Evolutionary conservation across 2,888 invertebrate genomes (phyloP), one percentile per base, ranked within the genome.

Genomic region (Tuta absoluta): DNA sequence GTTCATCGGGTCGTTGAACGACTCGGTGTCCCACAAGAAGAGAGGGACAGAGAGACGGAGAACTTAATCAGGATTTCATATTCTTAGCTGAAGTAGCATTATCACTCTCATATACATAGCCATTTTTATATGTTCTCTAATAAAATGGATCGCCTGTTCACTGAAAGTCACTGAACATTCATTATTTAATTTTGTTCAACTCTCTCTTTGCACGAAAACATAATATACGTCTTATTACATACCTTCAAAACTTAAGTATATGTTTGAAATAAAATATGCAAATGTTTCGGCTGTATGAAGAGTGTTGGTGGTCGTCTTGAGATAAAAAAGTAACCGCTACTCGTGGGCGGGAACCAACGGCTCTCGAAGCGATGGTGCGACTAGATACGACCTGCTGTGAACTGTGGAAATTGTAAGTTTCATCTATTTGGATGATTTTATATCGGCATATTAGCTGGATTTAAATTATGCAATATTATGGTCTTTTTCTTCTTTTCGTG

Each of bases 201-300:
- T 17, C n/a, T 24, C 56, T 17, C 5, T n/a, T n/a, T n/a, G n/a
- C n/a, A n/a, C 8, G n/a, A 56, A 28, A 17, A 33, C 33, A 19
- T 33, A 28, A 56, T 17, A 33, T 56, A 33, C 33, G 23, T 19
- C 45, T 51, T 23, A 51, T 59, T 59, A 41, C 33, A 28, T 61
- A 48, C 61, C 3, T 56, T 17, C 67, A 66, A 68, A 70, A 67
- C 45, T 67, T 68, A 70, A 68, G 49, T 68, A 70, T 72, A 72
- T 71, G 69, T 72, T 71, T 69, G 67, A 68, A 72, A 76, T 73
- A 73, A 73, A 74, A 75, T 77, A 80, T 78, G 80, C 70, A 71
- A 81, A 80, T 79, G 70, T 67, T 14, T 53, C 75, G 62, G 51
- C 38, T 51, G 62, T 62, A 62, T 49, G 45, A 49, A 51, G 62